Evolutionary conservation across 2,888 invertebrate species (phyloP).

Genomic region (Orthosia gracilis): DNA sequence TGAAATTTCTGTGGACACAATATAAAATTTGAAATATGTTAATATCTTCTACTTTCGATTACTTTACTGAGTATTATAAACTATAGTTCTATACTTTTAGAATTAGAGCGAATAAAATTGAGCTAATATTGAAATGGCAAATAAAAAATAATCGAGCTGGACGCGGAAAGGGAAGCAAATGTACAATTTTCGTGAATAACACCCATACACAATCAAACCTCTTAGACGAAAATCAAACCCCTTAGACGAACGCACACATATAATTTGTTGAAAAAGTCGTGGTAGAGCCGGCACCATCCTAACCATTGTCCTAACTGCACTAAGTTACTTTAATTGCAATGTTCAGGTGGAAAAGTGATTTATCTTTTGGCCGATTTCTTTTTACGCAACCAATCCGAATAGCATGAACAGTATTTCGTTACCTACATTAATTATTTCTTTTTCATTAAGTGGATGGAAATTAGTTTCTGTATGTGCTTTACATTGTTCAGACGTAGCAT

Average conservation of each 20-base stretch:
- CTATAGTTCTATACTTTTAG: too few species aligned
- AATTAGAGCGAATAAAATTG: too few species aligned
- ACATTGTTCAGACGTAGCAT: slow-evolving; percentile 53
- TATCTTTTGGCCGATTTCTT: slow-evolving; percentile 41
- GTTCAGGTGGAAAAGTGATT: slow-evolving; percentile 33
- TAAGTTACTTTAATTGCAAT: slow-evolving; percentile 29
- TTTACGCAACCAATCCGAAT: slow-evolving; percentile 44
- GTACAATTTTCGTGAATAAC: too few species aligned
- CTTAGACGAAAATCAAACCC: slow-evolving; percentile 23
- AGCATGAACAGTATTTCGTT: slow-evolving; percentile 57
- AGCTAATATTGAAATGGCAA: too few species aligned
- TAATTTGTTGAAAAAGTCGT: slow-evolving; percentile 22
- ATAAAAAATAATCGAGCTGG: too few species aligned
- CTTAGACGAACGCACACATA: slow-evolving; percentile 39
- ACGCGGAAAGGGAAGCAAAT: too few species aligned
- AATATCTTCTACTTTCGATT: too few species aligned
- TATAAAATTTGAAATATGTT: too few species aligned
- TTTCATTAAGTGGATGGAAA: slow-evolving; percentile 49
- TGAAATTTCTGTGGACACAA: too few species aligned
- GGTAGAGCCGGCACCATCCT: slow-evolving; percentile 31
- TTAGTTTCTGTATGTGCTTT: slow-evolving; percentile 63
- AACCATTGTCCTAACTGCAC: slow-evolving; percentile 52
- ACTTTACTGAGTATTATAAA: too few species aligned
- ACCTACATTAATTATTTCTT: slow-evolving; percentile 54
- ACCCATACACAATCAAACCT: too few species aligned